A percentile compares a stretch with the other conserved stretches of the same genome.
Evolutionary conservation across 2,888 invertebrate species (phyloP).

Genomic region (Cordilura impudica): DNA sequence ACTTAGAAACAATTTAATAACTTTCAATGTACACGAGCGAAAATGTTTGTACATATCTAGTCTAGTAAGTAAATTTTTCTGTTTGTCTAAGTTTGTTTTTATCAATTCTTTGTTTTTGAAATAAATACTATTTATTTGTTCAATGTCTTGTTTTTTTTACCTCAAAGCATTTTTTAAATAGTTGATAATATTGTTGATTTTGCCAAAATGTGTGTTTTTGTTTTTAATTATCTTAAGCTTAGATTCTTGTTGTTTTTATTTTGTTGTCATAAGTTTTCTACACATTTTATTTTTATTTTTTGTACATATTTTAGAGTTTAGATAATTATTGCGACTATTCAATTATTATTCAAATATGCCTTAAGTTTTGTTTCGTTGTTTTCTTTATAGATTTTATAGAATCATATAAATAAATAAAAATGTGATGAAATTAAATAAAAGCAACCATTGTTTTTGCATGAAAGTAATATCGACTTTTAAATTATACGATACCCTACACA

Average conservation of each 20-base stretch:
- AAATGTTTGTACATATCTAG: too few relatives aligned
- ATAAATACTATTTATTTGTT: neutral
- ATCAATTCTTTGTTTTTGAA: neutral
- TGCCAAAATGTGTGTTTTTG: neutral
- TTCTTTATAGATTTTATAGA: neutral
- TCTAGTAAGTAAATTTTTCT: neutral
- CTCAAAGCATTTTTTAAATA: too few relatives aligned
- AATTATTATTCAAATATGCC: neutral
- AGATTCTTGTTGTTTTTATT: too few relatives aligned
- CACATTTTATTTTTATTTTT: neutral
- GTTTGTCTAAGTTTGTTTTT: neutral
- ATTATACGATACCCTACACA: too few relatives aligned
- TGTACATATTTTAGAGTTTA: conserved; percentile 19
- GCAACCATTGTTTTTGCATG: too few relatives aligned
- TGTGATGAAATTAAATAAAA: conserved; percentile 11
- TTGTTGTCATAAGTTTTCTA: too few relatives aligned
- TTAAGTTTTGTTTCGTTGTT: neutral
- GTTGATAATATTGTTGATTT: too few relatives aligned
- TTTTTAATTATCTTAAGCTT: neutral
- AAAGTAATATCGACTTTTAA: too few relatives aligned
- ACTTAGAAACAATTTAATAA: too few relatives aligned
- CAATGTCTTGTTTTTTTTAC: too few relatives aligned
- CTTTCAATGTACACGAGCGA: too few relatives aligned
- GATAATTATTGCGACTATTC: neutral
- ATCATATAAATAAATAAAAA: neutral